Conservation (phyloP, 37 sponge, comb jelly and placozoan genomes). For the Crambe crambe region DNA sequence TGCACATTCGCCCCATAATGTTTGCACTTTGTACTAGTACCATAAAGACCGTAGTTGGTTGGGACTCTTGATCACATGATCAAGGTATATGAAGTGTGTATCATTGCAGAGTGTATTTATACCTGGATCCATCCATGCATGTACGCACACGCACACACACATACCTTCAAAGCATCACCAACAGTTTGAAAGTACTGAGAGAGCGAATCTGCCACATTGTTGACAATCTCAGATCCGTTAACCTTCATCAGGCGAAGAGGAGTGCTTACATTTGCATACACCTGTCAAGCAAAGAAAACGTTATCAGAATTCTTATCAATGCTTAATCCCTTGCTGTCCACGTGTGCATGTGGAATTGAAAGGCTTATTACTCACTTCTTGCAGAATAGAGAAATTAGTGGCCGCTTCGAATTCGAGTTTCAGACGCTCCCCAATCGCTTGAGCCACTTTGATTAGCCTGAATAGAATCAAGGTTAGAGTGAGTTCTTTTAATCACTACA, state of each 20-base stretch:
- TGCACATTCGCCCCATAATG: too few relatives aligned
- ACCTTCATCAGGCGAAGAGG: background rate
- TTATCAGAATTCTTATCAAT: background rate
- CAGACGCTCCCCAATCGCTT: background rate
- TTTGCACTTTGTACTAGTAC: too few relatives aligned
- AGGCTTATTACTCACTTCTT: background rate
- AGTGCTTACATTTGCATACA: background rate
- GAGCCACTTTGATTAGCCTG: background rate
- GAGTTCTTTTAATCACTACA: too few relatives aligned
- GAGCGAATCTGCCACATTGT: background rate
- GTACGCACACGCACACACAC: background rate
- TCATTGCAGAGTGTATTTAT: too few relatives aligned
- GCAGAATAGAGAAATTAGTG: background rate
- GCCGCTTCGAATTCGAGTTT: background rate
- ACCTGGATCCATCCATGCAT: too few relatives aligned
- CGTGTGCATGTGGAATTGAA: too few relatives aligned
- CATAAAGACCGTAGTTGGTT: too few relatives aligned
- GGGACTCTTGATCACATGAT: too few relatives aligned
- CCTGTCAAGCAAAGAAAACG: background rate
- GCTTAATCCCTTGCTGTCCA: too few relatives aligned
- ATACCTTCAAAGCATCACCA: background rate
- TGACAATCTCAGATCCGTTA: background rate
- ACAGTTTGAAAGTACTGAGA: background rate
- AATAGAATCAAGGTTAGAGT: background rate
- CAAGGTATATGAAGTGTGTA: too few relatives aligned